phyloP scores from a whole-genome alignment of 37 sponge, comb jelly and placozoan genomes.

The Halichondria panicea region DNA sequence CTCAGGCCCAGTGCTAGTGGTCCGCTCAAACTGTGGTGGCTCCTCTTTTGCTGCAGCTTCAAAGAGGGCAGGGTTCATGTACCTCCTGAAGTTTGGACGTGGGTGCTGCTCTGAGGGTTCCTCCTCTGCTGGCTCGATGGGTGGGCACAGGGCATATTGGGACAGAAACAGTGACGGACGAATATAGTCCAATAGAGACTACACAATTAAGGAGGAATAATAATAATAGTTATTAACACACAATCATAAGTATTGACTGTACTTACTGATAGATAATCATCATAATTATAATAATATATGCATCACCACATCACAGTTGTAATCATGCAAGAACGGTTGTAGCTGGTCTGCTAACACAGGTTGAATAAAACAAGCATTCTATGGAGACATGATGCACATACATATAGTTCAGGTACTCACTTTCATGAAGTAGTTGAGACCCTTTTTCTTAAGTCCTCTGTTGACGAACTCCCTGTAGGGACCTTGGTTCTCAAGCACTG shows the following conservation, averaged over 20 bases:
- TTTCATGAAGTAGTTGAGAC: constrained; percentile 44
- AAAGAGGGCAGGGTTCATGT: constrained; percentile 19
- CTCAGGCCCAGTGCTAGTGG: constrained; percentile 8
- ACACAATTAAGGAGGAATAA: not conserved
- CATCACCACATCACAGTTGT: not conserved
- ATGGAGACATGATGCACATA: not conserved
- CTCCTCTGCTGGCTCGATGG: constrained; percentile 35
- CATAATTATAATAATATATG: not conserved
- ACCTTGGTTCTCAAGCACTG: not conserved
- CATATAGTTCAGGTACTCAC: not conserved
- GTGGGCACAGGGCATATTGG: constrained; percentile 28
- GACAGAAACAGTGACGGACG: constrained; percentile 20
- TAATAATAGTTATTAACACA: too few species aligned
- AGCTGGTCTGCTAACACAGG: too few species aligned
- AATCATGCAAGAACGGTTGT: not conserved
- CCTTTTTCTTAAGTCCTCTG: constrained; percentile 61
- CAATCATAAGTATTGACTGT: too few species aligned
- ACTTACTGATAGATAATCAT: too few species aligned
- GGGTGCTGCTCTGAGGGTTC: constrained; percentile 38
- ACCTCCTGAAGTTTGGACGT: constrained; percentile 1
- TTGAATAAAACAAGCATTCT: not conserved
- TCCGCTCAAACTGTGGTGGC: constrained; percentile 1
- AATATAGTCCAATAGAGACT: constrained; percentile 26
- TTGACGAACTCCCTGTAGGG: constrained; percentile 64
- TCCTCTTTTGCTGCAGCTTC: not conserved